Evolutionary conservation across 2,797 vertebrate species (phyloP).

Genomic region (Sphenodon punctatus): DNA sequence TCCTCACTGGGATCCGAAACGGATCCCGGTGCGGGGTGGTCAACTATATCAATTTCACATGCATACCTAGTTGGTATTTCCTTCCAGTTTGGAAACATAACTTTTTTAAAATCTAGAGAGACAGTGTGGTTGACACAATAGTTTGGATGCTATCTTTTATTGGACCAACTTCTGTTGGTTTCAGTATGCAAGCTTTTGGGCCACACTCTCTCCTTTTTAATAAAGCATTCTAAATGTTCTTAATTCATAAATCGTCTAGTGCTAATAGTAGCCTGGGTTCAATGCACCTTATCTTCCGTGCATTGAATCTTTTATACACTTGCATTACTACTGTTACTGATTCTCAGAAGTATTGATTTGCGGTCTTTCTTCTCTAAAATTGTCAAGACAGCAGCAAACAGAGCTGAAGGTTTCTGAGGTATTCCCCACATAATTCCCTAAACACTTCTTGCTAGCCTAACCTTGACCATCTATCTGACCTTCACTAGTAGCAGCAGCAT

Average conservation of each 20-base stretch:
- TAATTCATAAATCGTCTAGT: slow-evolving; percentile 69
- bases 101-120: too few relatives aligned
- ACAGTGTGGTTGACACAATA: too few relatives aligned
- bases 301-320: slow-evolving; percentile 72
- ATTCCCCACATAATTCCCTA: slow-evolving; percentile 67
- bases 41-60: too few relatives aligned
- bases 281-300: slow-evolving; percentile 78
- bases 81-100: too few relatives aligned
- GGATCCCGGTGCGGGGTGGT: too few relatives aligned
- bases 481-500: neutral
- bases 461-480: slow-evolving; percentile 72
- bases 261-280: slow-evolving; percentile 81
- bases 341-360: slow-evolving; percentile 78
- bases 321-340: slow-evolving; percentile 58
- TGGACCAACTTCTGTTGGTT: too few relatives aligned
- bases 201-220: slow-evolving; percentile 9
- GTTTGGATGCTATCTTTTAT: too few relatives aligned
- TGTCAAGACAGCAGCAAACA: slow-evolving; percentile 78
- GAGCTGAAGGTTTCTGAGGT: slow-evolving; percentile 78
- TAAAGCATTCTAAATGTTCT: slow-evolving; percentile 19
- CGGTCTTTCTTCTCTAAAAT: slow-evolving; percentile 77
- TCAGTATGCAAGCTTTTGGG: too few relatives aligned
- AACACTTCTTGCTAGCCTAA: slow-evolving; percentile 69
- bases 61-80: too few relatives aligned
- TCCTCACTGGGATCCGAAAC: too few relatives aligned